Conservation (phyloP, 2,113 vertebrate species). For the Hucho hucho region DNA sequence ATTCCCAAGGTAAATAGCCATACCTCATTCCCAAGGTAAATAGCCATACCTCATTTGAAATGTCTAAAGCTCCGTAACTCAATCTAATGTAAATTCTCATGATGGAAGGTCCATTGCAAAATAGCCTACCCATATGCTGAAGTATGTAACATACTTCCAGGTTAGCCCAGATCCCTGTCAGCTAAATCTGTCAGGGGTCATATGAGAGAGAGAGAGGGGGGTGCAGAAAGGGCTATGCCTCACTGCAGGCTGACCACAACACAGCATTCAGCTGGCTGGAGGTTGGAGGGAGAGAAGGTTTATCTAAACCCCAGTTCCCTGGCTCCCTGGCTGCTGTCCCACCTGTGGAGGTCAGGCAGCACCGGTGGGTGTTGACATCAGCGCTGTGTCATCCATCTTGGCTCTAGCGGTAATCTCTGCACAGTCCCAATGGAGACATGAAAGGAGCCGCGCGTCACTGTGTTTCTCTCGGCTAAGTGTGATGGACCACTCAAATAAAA, state of each 20-base stretch:
- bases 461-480: neutral
- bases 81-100: no score
- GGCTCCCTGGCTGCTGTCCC: neutral
- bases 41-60: neutral
- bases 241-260: neutral
- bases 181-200: neutral
- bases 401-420: slow-evolving; percentile 5
- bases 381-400: slow-evolving; percentile 4
- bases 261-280: neutral
- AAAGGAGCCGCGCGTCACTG: neutral
- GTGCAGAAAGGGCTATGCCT: neutral
- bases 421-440: slow-evolving; percentile 1
- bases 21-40: neutral
- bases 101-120: neutral
- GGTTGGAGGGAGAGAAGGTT: neutral
- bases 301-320: neutral
- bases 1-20: no score
- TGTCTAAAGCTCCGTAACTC: neutral
- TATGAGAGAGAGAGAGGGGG: neutral
- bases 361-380: neutral
- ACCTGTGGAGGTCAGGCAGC: neutral
- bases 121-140: neutral
- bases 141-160: neutral
- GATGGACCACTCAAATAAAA: neutral
- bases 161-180: neutral